Percentiles rank a stretch among this genome's conserved stretches.
Evolutionary conservation across 2,888 invertebrate species (phyloP).

Genomic region (Diplolepis rosae): DNA sequence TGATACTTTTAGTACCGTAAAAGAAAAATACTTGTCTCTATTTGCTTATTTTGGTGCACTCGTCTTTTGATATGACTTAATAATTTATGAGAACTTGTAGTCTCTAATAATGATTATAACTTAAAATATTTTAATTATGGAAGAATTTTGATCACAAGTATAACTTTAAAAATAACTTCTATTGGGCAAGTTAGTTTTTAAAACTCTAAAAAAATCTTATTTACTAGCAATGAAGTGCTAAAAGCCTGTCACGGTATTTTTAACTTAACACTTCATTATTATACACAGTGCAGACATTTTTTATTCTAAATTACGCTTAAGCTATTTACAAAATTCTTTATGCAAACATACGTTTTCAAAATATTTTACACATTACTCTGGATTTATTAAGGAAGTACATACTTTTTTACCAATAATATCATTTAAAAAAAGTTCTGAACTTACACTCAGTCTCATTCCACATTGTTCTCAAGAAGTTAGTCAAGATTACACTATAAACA

Average conservation of each 20-base stretch:
- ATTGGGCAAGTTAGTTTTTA: neutral
- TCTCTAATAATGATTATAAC: no score
- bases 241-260: no score
- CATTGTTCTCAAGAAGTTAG: conserved; percentile 9
- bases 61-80: neutral
- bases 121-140: no score
- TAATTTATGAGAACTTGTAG: no score
- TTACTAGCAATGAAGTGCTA: no score
- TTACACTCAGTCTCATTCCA: conserved; percentile 27
- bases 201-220: neutral
- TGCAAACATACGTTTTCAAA: neutral
- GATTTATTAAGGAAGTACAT: conserved; percentile 16
- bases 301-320: neutral
- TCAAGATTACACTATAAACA: neutral
- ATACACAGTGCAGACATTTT: no score
- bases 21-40: neutral
- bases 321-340: neutral
- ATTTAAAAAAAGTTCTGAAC: conserved; percentile 27
- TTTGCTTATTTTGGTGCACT: neutral
- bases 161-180: neutral
- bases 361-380: conserved; percentile 12
- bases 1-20: neutral
- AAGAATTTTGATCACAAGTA: neutral
- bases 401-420: conserved; percentile 19
- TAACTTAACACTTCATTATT: no score